phyloP scores from a whole-genome alignment of 2,797 vertebrate genomes.

The Threskiornis aethiopicus region DNA sequence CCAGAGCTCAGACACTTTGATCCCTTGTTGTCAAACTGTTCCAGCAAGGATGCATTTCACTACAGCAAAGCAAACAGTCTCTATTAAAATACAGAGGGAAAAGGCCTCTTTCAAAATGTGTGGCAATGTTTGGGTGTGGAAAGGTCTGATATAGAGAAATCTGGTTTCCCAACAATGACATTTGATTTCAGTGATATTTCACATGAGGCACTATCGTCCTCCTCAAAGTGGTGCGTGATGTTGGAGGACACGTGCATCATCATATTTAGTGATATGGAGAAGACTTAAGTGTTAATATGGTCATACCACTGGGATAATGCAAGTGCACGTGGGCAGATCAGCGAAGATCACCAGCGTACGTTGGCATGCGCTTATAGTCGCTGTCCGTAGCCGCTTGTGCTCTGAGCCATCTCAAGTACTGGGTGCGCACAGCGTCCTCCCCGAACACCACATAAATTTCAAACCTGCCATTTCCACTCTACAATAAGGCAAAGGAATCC shows the following conservation, averaged over 20 bases:
- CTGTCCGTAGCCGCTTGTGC: not conserved
- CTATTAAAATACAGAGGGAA: not conserved
- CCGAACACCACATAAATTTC: not conserved
- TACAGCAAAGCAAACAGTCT: not conserved
- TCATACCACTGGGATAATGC: too few relatives aligned
- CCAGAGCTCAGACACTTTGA: not conserved
- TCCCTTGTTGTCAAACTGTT: not conserved
- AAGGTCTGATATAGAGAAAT: not conserved
- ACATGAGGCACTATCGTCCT: not conserved
- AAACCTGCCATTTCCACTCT: not conserved
- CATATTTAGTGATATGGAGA: not conserved
- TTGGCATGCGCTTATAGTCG: accelerated
- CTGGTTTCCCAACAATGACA: not conserved
- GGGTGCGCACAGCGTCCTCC: accelerated
- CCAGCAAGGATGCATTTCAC: not conserved
- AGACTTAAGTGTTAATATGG: not conserved
- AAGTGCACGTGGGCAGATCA: not conserved
- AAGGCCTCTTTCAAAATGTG: not conserved
- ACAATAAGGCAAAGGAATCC: not conserved
- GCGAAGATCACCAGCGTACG: not conserved
- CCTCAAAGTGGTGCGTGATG: not conserved
- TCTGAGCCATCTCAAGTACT: not conserved
- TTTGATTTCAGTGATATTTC: not conserved
- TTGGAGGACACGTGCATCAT: accelerated
- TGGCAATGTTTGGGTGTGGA: not conserved